These are phyloP conservation scores for Eupithecia pulchellata DNA, from an alignment of 2,888 invertebrate species.

Conservation along the genomic window DNA sequence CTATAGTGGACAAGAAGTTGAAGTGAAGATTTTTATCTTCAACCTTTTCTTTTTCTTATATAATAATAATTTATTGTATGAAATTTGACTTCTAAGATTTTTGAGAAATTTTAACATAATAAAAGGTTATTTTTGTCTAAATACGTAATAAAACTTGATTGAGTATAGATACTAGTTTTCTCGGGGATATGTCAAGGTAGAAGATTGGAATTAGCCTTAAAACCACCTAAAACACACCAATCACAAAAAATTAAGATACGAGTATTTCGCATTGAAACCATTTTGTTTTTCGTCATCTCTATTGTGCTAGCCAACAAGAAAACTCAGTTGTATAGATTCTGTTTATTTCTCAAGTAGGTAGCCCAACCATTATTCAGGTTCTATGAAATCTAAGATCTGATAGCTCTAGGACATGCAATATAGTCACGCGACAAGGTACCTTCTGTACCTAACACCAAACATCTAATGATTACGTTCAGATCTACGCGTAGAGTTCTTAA, in stretches of 20 bases:
- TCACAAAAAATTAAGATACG: no score
- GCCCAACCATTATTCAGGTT: not conserved
- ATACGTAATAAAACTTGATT: no score
- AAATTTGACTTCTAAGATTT: no score
- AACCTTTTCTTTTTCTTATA: no score
- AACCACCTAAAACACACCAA: not conserved
- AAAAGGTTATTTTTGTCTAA: no score
- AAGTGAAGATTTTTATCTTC: no score
- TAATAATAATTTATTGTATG: no score
- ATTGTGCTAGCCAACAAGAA: not conserved
- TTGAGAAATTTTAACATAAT: no score
- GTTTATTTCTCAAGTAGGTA: not conserved
- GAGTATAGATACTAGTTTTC: no score
- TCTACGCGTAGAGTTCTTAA: not conserved
- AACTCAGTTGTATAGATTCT: not conserved
- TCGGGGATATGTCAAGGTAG: no score
- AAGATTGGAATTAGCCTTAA: no score
- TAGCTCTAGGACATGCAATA: not conserved
- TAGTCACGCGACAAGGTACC: not conserved
- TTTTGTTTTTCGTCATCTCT: not conserved
- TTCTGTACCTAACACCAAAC: not conserved
- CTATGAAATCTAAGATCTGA: slow-evolving; percentile 1
- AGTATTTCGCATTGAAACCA: not conserved
- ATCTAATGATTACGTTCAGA: not conserved
- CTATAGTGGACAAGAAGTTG: no score